Base-by-base conservation (phyloP, 2,113 vertebrate species). In the Cyprinodon brontotheroides region DNA sequence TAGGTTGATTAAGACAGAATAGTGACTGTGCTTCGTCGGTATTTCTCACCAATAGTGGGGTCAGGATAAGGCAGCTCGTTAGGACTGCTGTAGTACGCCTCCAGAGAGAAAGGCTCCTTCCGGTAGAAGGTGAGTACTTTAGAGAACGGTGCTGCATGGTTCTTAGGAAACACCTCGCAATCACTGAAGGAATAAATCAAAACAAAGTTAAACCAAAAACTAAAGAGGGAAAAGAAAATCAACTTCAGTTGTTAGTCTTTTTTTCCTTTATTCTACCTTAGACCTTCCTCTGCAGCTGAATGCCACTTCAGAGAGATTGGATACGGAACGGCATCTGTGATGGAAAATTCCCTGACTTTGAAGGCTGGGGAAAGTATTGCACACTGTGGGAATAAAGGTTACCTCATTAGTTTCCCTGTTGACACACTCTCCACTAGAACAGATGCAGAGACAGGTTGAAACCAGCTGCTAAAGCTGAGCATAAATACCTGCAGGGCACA, bases 71-170 rank as follows among this genome's bases (percentile, higher is more conserved):
- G 97, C 80, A 99, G 79, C 70, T 96, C 96, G 90, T 95, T 95
- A 68, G 96, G 95, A 80, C 38, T 89, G 69, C 92, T 96, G 85
- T 99, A 99, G 84, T 96, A 98, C 0, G 97, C 97, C 85, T 99
- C 97, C 81, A 99, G 91, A 73, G 95, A 95, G 60, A 99, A 99
- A 9, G 97, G 96, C 41, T 99, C 97, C 89, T 94, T 99, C 74
- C 98, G 95, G 91, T 97, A 99, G 95, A 99, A 99, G 0, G 97
- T 98, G 84, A 99, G 94, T 61, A 99, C 97, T 93, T 98, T 99
- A 61, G 97, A 99, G 91, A 98, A 99, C 1, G 98, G 98, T 79
- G 96, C 95, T 69, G 96, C 82, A 11, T 99, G 98, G 90, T 97
- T 97, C 93, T 95, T 96, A 57, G 96, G 83, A 81, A 99, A 99